These are phyloP conservation scores for Chromobotia macracanthus DNA, from an alignment of 2,797 vertebrate species.

Conservation along the genomic window DNA sequence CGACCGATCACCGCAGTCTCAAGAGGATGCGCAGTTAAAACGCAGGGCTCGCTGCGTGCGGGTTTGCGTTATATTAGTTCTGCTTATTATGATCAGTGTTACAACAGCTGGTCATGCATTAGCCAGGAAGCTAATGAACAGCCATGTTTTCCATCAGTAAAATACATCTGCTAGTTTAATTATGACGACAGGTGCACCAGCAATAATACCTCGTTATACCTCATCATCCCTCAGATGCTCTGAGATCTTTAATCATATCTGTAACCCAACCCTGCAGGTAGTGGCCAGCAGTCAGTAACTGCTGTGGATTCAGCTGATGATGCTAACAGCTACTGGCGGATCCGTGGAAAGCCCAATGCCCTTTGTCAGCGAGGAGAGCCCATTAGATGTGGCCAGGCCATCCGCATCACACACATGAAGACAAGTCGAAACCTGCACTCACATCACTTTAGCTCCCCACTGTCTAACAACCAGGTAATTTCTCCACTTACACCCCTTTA, in stretches of 20 bases:
- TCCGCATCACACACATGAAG: conserved; percentile 93
- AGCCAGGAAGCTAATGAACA: not conserved
- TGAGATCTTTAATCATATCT: not conserved
- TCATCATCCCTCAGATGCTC: too few relatives aligned
- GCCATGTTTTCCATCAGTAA: too few relatives aligned
- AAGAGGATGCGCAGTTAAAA: not conserved
- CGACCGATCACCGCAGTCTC: not conserved
- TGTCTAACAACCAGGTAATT: conserved; percentile 79
- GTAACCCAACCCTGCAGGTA: conserved; percentile 74
- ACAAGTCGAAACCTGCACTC: conserved; percentile 94
- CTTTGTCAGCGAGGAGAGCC: conserved; percentile 85
- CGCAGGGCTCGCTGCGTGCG: not conserved
- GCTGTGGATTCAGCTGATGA: conserved; percentile 92
- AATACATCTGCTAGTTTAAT: not conserved
- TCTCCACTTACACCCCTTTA: not conserved
- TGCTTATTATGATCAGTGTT: not conserved
- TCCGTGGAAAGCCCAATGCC: conserved; percentile 82
- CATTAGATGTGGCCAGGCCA: conserved; percentile 85
- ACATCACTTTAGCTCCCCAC: conserved; percentile 91
- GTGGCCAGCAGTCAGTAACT: conserved; percentile 96
- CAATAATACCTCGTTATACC: too few relatives aligned
- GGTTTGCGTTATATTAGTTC: not conserved
- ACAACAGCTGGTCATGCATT: conserved; percentile 19
- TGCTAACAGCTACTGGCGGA: conserved; percentile 96
- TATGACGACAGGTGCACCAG: conserved; percentile 29